Evolutionary conservation across 2,888 invertebrate species (phyloP).

Genomic region (Drosophila mimetica): DNA sequence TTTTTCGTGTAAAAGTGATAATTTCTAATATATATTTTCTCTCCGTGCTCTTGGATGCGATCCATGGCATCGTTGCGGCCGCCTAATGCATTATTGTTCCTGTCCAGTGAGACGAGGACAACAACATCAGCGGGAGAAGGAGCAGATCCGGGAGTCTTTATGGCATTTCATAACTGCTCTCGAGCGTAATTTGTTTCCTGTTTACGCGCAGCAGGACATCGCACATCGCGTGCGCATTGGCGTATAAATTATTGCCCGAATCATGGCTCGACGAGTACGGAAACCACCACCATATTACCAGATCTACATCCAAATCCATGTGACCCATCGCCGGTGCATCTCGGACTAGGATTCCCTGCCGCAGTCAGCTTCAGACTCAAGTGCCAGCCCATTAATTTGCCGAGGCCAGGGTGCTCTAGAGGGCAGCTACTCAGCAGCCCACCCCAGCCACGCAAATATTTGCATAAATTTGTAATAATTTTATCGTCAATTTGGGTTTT

Average conservation of each 20-base stretch:
- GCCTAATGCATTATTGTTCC: conserved; percentile 74
- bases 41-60: conserved; percentile 9
- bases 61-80: conserved; percentile 59
- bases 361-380: conserved; percentile 47
- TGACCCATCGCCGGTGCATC: conserved; percentile 53
- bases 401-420: conserved; percentile 38
- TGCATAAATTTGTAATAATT: conserved; percentile 84
- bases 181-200: conserved; percentile 83
- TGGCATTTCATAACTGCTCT: conserved; percentile 79
- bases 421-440: conserved; percentile 47
- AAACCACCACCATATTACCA: conserved; percentile 48
- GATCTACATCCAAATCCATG: conserved; percentile 52
- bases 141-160: conserved; percentile 55
- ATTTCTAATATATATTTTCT: too few relatives aligned
- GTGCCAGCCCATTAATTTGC: conserved; percentile 77
- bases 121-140: conserved; percentile 25
- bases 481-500: conserved; percentile 82
- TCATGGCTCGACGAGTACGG: conserved; percentile 50
- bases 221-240: conserved; percentile 71
- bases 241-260: conserved; percentile 77
- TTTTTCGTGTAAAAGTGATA: too few relatives aligned
- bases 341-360: conserved; percentile 12
- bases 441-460: conserved; percentile 71
- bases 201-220: conserved; percentile 80
- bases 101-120: conserved; percentile 65